Base-by-base conservation (phyloP, 2,113 vertebrate species). In the Phalacrocorax pelagicus region DNA sequence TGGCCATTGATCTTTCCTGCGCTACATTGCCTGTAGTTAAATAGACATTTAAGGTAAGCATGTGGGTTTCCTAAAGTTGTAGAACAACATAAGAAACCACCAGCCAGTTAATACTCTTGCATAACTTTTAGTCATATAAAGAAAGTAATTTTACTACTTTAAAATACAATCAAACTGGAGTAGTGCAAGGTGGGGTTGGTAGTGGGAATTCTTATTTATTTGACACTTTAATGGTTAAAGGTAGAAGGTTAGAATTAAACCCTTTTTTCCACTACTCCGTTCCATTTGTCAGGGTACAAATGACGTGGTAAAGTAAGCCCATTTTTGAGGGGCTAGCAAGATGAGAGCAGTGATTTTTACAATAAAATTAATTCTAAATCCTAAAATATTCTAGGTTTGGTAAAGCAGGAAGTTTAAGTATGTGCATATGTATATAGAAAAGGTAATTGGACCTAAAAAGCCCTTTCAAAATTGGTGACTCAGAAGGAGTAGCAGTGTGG, bases 401-500 rank as follows among this genome's bases (percentile, higher is more conserved):
- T 78, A 40, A 46, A 62, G 42, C 18, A 51, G 15, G 29, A 57
- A 23, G 12, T 30, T 78, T 78, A 57, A 57, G 30, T 66, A 10
- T 55, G 20, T 46, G 6, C 2, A 0, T 52, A 7, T 24, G 5
- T 52, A 17, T 24, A 20, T 10, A 46, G 19, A 54, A 66, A 54
- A 61, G 40, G 19, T 36, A 73, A n/a, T 26, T 30, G 26, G 46
- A 61, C 5, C 6, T 22, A 55, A 38, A 38, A 67, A 86, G 51
- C 18, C 5, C 20, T 74, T 66, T 94, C 54, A 61, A 73, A 83
- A 62, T 16, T 23, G 32, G 32, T 58, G 34, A 47, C 32, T 79
- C 36, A 10, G 30, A 61, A 19, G n/a, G 46, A 32, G n/a, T 38
- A 66, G 47, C 47, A 36, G 5, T 27, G 32, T 78, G 38, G n/a